Evolutionary conservation across 2,113 vertebrate genomes (phyloP), one percentile per base, ranked within the genome.

Genomic region (Electrona antarctica): DNA sequence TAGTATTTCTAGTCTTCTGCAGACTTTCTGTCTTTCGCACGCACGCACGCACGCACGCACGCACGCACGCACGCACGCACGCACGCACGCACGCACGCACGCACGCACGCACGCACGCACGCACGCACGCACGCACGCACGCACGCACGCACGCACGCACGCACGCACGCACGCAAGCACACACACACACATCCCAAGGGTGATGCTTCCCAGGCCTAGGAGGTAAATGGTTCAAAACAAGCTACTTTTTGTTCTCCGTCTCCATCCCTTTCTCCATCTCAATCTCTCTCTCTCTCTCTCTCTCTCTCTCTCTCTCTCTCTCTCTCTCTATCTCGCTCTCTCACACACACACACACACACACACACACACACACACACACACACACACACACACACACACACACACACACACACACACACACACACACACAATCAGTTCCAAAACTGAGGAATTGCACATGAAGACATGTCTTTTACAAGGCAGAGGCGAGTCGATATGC

Each of bases 371-470:
- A 21, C 21, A 21, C 21, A 21, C 21, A 21, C 21, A 21, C 21
- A 21, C 21, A 21, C 21, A 21, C 21, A 21, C 21, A 21, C 21
- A 21, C 21, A 21, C 21, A 21, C 21, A 21, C 21, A 21, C 21
- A 21, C 21, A 21, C 21, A 21, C 21, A 21, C 21, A 21, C 21
- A 21, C 21, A 21, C 21, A 21, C 21, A 21, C 33, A 8, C 14
- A 11, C 57, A 28, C 57, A 15, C 33, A 41, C 33, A 74, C 62
- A 76, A 74, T 79, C 73, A 59, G 64, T 56, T 74, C 76, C 72
- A 77, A 87, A 84, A 78, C n/a, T 77, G 68, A 78, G 46, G 63
- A 78, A 81, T 28, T 72, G 67, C 80, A 77, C 59, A 70, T 57
- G 47, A 69, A 76, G 49, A 69, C 54, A 3, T 49, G 49, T 28